Base-by-base conservation (phyloP, 2,113 vertebrate species). In the Cyanoramphus novaezelandiae region DNA sequence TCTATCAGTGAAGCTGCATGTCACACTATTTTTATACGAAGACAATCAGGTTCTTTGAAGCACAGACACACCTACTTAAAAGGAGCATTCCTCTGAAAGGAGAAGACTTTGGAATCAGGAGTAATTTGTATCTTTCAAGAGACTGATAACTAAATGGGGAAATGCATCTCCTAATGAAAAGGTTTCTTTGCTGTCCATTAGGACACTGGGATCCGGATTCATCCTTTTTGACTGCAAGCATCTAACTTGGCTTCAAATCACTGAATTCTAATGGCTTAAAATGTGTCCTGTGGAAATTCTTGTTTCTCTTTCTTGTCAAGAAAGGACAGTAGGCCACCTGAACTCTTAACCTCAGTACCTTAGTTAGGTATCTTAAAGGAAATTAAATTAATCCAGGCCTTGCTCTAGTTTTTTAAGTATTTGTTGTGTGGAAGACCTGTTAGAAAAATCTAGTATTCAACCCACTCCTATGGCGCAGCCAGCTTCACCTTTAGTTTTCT, bases 11-110 rank as follows among this genome's bases (percentile, higher is more conserved):
- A 96, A 91, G n/a, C 69, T 94, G 60, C 6, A 89, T 94, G 96
- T 94, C 95, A 96, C 8, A 93, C 88, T 94, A 79, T 95, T 96
- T 96, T 94, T 89, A 72, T 91, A 76, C 37, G 52, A 89, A 94
- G 95, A 95, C 86, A 94, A 95, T 93, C 80, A 94, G 65, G 86
- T 85, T 95, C 92, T 94, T 69, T 93, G 88, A 95, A 92, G 90
- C 47, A 86, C 65, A 95, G 92, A 91, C 95, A 93, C 92, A 82
- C 65, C 93, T 84, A 86, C 88, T 96, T 88, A 65, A 90, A 93
- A 95, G 72, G 60, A 82, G 50, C 1, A 3, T 76, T 93, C 82
- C 93, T 80, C 70, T 91, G 90, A 93, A 92, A 93, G 92, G 62
- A 89, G 86, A 79, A 29, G 49, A 50, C 49, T 88, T 55, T 59